These are phyloP conservation scores for Wasmannia auropunctata DNA, from an alignment of 1,140 invertebrate species.

Conservation along the genomic window DNA sequence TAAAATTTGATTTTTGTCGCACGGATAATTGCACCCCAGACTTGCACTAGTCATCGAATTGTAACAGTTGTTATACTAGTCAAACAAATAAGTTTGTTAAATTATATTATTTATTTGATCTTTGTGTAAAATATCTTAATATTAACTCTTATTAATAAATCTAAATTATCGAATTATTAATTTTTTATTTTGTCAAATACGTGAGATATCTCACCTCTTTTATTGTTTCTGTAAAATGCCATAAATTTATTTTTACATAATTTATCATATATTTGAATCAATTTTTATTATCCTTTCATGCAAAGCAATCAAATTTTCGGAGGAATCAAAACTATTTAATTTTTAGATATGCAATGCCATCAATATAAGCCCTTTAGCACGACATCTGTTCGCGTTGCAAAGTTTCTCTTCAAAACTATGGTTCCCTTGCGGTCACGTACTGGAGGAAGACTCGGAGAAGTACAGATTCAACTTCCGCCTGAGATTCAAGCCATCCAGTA, in stretches of 20 bases:
- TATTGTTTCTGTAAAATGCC: background rate
- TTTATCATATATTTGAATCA: background rate
- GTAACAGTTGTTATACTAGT: too few relatives aligned
- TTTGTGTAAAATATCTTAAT: background rate
- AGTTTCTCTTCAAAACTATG: conserved; percentile 87
- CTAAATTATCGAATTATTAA: background rate
- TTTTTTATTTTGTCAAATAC: background rate
- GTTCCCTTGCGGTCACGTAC: conserved; percentile 86
- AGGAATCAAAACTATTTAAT: conserved; percentile 37
- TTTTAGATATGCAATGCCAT: conserved; percentile 88
- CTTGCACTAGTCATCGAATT: too few relatives aligned
- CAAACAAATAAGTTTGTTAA: background rate
- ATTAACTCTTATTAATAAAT: conserved; percentile 1
- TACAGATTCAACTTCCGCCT: conserved; percentile 90
- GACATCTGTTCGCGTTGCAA: conserved; percentile 91
- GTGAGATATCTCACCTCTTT: background rate
- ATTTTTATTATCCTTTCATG: background rate
- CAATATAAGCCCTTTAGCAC: conserved; percentile 90
- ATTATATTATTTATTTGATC: background rate
- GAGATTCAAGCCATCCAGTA: conserved; percentile 90
- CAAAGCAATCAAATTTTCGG: background rate
- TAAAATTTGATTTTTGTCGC: too few relatives aligned
- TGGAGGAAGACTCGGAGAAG: conserved; percentile 83
- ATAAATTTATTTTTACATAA: background rate
- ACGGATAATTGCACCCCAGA: too few relatives aligned